Conservation (phyloP, 2,888 invertebrate species). For the Tinea semifulvella region DNA sequence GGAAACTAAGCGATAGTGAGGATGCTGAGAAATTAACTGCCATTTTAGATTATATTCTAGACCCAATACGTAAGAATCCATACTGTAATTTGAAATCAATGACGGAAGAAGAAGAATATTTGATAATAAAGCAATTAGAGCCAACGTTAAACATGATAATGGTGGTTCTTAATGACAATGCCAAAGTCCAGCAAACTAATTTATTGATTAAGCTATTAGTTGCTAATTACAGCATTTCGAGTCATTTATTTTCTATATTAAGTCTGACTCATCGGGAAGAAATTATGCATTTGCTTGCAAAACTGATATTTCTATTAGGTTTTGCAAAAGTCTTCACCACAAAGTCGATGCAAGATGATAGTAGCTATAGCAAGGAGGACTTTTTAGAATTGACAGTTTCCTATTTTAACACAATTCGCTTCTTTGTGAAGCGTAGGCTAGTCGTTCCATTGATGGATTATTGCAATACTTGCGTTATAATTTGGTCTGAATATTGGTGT, state of each 20-base stretch:
- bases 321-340: conserved; percentile 40
- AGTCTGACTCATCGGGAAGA: conserved; percentile 51
- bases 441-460: conserved; percentile 37
- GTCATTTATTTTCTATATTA: conserved; percentile 40
- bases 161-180: conserved; percentile 59
- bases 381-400: conserved; percentile 38
- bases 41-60: conserved; percentile 63
- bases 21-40: conserved; percentile 59
- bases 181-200: conserved; percentile 44
- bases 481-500: conserved; percentile 35
- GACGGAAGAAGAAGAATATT: conserved; percentile 56
- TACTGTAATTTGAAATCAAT: conserved; percentile 57
- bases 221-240: conserved; percentile 39
- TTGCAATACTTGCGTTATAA: conserved; percentile 39
- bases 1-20: conserved; percentile 56
- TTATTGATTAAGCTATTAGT: conserved; percentile 33
- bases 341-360: conserved; percentile 36
- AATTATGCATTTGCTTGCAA: conserved; percentile 51
- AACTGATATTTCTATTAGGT: conserved; percentile 51
- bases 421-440: conserved; percentile 34
- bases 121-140: conserved; percentile 57
- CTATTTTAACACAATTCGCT: conserved; percentile 41
- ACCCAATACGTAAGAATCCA: conserved; percentile 66
- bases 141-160: conserved; percentile 67
- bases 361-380: conserved; percentile 38